These are phyloP conservation scores for Habrosyne pyritoides DNA, from an alignment of 2,888 invertebrate species.

Conservation along the genomic window DNA sequence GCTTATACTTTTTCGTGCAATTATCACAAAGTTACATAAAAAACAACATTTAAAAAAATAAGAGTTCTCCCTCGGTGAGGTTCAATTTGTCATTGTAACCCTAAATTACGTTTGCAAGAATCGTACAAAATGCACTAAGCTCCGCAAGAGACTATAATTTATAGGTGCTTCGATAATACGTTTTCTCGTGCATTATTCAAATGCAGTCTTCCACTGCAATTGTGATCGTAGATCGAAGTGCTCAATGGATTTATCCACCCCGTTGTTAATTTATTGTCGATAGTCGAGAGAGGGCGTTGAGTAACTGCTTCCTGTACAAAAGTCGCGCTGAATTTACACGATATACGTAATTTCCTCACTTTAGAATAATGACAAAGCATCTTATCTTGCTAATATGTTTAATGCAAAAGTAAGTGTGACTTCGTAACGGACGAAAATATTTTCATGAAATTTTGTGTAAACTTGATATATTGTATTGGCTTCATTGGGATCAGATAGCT, in stretches of 20 bases:
- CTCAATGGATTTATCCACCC: slow-evolving; percentile 69
- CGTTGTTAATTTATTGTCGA: slow-evolving; percentile 69
- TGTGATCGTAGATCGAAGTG: slow-evolving; percentile 55
- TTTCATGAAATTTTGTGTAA: no score
- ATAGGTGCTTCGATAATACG: slow-evolving; percentile 40
- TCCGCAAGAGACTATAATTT: slow-evolving; percentile 8
- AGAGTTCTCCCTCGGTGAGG: not conserved
- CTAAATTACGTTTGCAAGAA: slow-evolving; percentile 1
- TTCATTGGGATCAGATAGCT: no score
- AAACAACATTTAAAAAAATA: not conserved
- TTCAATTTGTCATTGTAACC: not conserved
- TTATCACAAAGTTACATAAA: not conserved
- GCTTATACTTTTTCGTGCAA: no score
- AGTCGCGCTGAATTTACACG: slow-evolving; percentile 17
- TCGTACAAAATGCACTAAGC: slow-evolving; percentile 5
- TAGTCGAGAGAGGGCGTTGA: slow-evolving; percentile 59
- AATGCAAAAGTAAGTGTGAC: no score
- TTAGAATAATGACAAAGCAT: not conserved
- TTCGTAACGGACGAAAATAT: no score
- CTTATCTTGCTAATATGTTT: no score
- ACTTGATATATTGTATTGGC: no score
- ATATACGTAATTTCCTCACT: slow-evolving; percentile 10
- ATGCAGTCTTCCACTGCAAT: slow-evolving; percentile 57
- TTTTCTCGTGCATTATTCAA: slow-evolving; percentile 56
- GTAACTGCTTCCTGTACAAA: slow-evolving; percentile 56